Evolutionary conservation across 2,113 vertebrate species (phyloP), one percentile per base, ranked within the genome.

Genomic region (Ceuthmochares aereus): DNA sequence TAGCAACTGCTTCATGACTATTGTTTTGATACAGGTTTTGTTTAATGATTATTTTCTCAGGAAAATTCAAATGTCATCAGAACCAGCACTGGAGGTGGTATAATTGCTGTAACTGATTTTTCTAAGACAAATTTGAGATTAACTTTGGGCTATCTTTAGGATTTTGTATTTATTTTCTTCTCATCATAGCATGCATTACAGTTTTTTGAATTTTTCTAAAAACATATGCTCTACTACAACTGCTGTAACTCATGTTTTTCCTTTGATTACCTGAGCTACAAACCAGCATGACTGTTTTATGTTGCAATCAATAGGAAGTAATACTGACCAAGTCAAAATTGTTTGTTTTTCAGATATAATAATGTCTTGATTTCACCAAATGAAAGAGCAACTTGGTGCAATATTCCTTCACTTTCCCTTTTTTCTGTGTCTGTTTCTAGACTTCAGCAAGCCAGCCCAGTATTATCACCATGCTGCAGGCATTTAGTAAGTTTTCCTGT

Each of bases 181-280:
- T 95, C 34, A 77, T 88, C 76, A 77, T 25, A 73, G 32, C 56
- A 51, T 62, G 70, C 74, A 17, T 87, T 92, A 64, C 66, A 95
- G 47, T 64, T 79, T 58, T 26, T 13, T 82, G 43, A 92, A 19
- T 81, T 25, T 93, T 96, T 92, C 82, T 93, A 67, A 89, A 88
- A 77, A 3, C 22, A n/a, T 55, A 23, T 55, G 32, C 32, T 54
- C 18, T 59, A 12, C 34, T 76, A 42, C n/a, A 78, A 34, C 52
- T 89, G 26, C 29, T 84, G 34, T 80, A 96, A 86, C 74, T 60
- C 20, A 26, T 73, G 37, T 37, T 78, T 49, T 90, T 95, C 16
- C 58, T 84, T 89, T 77, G 70, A 51, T 74, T 8, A 55, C 27
- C 55, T 82, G 86, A 73, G 5, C 42, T 68, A 10, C 78, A 89